A percentile compares a stretch with the other conserved stretches of the same genome.
These are phyloP conservation scores for Typhlichthys eigenmanni DNA, from an alignment of 2,797 vertebrate species.

Conservation along the genomic window DNA sequence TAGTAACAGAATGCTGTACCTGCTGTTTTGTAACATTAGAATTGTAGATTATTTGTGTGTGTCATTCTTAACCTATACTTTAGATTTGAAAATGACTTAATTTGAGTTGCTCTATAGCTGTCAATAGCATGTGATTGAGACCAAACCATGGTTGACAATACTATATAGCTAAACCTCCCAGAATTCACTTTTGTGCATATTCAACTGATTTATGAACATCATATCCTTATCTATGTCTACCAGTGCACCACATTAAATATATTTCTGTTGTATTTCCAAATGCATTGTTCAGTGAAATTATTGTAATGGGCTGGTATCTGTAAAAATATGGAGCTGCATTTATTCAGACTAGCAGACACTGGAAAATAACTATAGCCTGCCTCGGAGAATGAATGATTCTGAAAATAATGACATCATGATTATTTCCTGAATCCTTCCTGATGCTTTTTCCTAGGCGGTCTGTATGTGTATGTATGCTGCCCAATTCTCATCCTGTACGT, in stretches of 20 bases:
- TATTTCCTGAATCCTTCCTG: slow-evolving; percentile 5
- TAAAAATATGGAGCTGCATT: slow-evolving; percentile 8
- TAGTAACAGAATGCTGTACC: no score
- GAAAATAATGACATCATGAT: slow-evolving; percentile 6
- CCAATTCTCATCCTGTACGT: slow-evolving; percentile 17
- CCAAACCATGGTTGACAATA: no score
- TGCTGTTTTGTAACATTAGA: no score
- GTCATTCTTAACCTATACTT: background rate
- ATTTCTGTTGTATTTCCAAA: background rate
- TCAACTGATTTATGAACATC: background rate
- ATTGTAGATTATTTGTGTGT: background rate
- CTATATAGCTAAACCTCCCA: no score
- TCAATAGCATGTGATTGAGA: no score
- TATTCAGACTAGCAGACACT: slow-evolving; percentile 13
- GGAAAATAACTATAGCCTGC: slow-evolving; percentile 6
- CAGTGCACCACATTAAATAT: background rate
- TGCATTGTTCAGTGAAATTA: slow-evolving; percentile 1
- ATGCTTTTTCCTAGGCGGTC: background rate
- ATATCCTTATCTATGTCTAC: background rate
- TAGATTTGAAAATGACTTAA: no score
- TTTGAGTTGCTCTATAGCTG: no score
- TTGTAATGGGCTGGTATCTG: background rate
- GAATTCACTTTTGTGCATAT: background rate
- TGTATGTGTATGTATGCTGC: slow-evolving; percentile 18
- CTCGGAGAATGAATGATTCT: slow-evolving; percentile 20